These are phyloP conservation scores for Lagocephalus sceleratus DNA, from an alignment of 2,797 vertebrate species.

Conservation along the genomic window DNA sequence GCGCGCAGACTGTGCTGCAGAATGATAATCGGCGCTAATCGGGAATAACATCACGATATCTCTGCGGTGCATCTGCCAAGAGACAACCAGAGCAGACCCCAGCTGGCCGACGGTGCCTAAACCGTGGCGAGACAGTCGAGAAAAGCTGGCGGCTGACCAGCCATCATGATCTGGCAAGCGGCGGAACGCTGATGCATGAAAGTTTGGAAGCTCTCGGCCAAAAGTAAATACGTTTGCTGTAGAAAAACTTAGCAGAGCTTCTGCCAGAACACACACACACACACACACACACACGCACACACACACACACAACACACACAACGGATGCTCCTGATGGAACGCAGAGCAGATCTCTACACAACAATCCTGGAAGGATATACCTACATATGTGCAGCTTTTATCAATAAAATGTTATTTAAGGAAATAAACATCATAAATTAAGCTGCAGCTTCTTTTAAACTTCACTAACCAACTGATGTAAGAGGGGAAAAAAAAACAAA, in stretches of 20 bases:
- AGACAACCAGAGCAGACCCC: slow-evolving; percentile 57
- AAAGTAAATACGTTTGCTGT: slow-evolving; percentile 4
- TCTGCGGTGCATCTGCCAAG: slow-evolving; percentile 29
- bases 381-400: too few species aligned
- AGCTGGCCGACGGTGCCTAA: slow-evolving; percentile 47
- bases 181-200: slow-evolving; percentile 9
- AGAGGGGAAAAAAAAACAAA: too few species aligned
- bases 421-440: background rate
- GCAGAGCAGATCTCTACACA: slow-evolving; percentile 4
- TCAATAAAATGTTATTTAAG: too few species aligned
- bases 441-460: slow-evolving; percentile 26
- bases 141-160: slow-evolving; percentile 53
- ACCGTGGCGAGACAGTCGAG: slow-evolving; percentile 47
- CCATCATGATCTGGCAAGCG: slow-evolving; percentile 35
- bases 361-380: background rate
- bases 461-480: too few species aligned
- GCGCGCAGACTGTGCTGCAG: too few species aligned
- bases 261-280: background rate
- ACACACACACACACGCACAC: slow-evolving; percentile 25
- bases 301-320: slow-evolving; percentile 24
- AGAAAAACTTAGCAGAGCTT: slow-evolving; percentile 10
- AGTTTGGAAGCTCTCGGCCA: slow-evolving; percentile 6
- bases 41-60: background rate
- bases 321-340: slow-evolving; percentile 1
- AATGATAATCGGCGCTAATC: too few species aligned